A percentile compares a stretch with the other conserved stretches of the same genome.
phyloP scores from a whole-genome alignment of 2,113 vertebrate genomes.

The Amblyornis subalaris region DNA sequence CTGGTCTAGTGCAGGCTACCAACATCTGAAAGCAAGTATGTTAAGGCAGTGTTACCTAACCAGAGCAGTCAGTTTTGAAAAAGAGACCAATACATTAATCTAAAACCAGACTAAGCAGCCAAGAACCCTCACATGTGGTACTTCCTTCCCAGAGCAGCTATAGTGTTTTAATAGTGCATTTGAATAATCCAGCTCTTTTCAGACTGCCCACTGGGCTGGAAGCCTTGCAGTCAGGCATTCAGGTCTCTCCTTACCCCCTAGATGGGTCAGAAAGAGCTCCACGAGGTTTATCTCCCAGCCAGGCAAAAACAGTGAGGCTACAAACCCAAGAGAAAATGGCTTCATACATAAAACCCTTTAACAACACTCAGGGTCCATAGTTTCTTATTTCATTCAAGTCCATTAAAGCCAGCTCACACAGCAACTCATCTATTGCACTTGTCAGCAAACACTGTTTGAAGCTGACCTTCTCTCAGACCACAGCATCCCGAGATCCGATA shows the following conservation, averaged over 20 bases:
- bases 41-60: fast-evolving
- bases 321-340: neutral
- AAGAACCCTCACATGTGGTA: neutral
- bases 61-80: neutral
- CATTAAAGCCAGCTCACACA: neutral
- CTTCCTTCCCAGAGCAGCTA: neutral
- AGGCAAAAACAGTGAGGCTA: neutral
- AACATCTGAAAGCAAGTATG: neutral
- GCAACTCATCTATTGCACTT: neutral
- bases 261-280: neutral
- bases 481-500: fast-evolving
- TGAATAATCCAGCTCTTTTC: neutral
- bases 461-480: constrained; percentile 4
- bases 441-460: constrained; percentile 2
- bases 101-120: neutral
- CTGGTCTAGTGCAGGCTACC: neutral
- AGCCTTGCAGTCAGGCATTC: neutral
- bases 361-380: neutral
- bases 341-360: neutral
- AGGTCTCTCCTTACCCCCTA: neutral
- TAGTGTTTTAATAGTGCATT: neutral
- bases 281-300: neutral
- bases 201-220: neutral
- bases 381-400: constrained; percentile 18
- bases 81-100: neutral